phyloP scores from a whole-genome alignment of 2,797 vertebrate species.

The Gobio occitaniae region DNA sequence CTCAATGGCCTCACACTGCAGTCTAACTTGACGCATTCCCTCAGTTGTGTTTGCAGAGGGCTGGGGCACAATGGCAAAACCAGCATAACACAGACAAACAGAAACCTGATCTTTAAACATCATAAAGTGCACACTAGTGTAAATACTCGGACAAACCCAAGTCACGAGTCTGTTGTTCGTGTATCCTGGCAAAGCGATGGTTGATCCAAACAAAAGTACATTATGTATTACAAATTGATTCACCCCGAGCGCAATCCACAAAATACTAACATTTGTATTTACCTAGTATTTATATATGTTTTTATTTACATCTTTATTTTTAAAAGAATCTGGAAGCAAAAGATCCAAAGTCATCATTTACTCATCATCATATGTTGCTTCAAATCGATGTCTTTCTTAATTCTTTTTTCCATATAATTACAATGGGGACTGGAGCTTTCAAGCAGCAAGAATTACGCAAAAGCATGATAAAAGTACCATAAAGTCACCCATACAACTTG shows the following conservation, averaged over 20 bases:
- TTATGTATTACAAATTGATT: background rate
- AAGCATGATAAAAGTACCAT: background rate
- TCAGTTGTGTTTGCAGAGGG: conserved; percentile 11
- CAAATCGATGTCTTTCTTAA: background rate
- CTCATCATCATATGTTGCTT: background rate
- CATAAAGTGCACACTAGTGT: background rate
- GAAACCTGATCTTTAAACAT: conserved; percentile 5
- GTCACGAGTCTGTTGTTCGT: background rate
- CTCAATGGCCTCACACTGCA: conserved; percentile 1
- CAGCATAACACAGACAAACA: background rate
- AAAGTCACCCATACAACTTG: no score
- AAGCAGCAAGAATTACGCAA: background rate
- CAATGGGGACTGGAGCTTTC: background rate
- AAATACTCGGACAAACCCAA: conserved; percentile 1
- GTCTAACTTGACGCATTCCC: conserved; percentile 19
- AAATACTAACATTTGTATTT: background rate
- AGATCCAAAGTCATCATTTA: background rate
- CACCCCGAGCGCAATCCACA: background rate
- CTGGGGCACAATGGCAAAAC: conserved; percentile 18
- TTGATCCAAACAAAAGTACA: background rate
- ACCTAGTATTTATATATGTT: background rate
- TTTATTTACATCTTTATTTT: background rate
- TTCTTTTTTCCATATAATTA: background rate
- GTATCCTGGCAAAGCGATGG: background rate
- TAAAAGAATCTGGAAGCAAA: background rate